phyloP scores from a whole-genome alignment of 2,888 invertebrate genomes.

The Nyleta sp. region DNA sequence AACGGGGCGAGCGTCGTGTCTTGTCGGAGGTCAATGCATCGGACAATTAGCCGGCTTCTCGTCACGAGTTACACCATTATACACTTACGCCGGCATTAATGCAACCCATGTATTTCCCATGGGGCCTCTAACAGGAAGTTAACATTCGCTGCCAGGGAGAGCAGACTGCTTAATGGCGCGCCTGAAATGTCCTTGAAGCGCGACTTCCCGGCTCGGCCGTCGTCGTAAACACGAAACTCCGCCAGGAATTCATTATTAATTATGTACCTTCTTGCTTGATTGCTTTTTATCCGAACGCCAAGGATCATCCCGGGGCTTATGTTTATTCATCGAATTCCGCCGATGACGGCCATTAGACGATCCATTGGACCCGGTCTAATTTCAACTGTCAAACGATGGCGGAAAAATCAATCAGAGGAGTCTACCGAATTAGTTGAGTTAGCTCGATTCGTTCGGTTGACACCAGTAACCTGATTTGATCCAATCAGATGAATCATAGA shows the following conservation, averaged over 20 bases:
- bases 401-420: too few relatives aligned
- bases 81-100: conserved; percentile 70
- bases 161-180: conserved; percentile 33
- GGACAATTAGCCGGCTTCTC: conserved; percentile 66
- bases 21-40: conserved; percentile 57
- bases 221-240: conserved; percentile 52
- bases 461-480: too few relatives aligned
- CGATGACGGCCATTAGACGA: too few relatives aligned
- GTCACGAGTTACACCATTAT: conserved; percentile 66
- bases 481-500: too few relatives aligned
- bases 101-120: conserved; percentile 70
- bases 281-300: conserved; percentile 13
- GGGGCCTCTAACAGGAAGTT: conserved; percentile 68
- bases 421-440: too few relatives aligned
- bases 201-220: conserved; percentile 41
- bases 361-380: too few relatives aligned
- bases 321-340: neutral
- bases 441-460: too few relatives aligned
- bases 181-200: conserved; percentile 57
- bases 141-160: conserved; percentile 16
- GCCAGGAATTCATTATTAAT: conserved; percentile 51
- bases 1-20: conserved; percentile 23
- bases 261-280: conserved; percentile 29
- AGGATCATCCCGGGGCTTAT: neutral
- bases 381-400: too few relatives aligned